Conservation (phyloP, 1,140 invertebrate species). For the Drosophila mauritiana region DNA sequence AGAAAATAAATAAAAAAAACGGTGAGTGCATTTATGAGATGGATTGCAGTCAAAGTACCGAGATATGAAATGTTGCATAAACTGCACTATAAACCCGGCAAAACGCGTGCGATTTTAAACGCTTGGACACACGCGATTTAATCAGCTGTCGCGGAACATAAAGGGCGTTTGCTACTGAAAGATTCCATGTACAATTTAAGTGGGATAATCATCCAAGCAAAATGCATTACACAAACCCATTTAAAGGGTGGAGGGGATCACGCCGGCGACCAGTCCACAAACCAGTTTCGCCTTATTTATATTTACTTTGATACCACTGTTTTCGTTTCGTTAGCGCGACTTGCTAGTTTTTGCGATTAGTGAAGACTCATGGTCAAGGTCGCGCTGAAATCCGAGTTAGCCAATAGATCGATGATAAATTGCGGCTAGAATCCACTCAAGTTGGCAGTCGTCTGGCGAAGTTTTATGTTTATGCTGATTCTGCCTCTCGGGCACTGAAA, state of each 20-base stretch:
- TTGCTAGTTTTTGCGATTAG: slow-evolving; percentile 42
- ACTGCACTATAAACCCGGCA: slow-evolving; percentile 5
- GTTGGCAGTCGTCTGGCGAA: not conserved
- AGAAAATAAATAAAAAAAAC: not conserved
- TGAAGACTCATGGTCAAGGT: slow-evolving; percentile 78
- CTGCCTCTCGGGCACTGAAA: not conserved
- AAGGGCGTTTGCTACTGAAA: not conserved
- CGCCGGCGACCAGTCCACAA: slow-evolving; percentile 5
- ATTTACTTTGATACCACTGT: slow-evolving; percentile 30
- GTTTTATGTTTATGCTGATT: slow-evolving; percentile 35
- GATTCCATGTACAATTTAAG: slow-evolving; percentile 44
- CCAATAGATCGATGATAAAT: slow-evolving; percentile 61
- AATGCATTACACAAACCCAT: slow-evolving; percentile 38
- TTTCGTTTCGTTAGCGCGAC: slow-evolving; percentile 26
- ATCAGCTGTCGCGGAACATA: not conserved
- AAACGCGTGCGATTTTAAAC: slow-evolving; percentile 11
- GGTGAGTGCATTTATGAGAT: slow-evolving; percentile 1
- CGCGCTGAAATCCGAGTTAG: slow-evolving; percentile 16
- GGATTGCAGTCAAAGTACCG: slow-evolving; percentile 4
- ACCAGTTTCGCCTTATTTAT: slow-evolving; percentile 30
- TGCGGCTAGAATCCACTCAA: slow-evolving; percentile 32
- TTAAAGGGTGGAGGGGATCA: slow-evolving; percentile 16
- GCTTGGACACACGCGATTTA: slow-evolving; percentile 10
- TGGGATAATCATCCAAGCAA: slow-evolving; percentile 57
- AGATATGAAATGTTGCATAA: slow-evolving; percentile 7